These are phyloP conservation scores for Boloria selene DNA, from an alignment of 2,888 invertebrate genomes.

Conservation along the genomic window DNA sequence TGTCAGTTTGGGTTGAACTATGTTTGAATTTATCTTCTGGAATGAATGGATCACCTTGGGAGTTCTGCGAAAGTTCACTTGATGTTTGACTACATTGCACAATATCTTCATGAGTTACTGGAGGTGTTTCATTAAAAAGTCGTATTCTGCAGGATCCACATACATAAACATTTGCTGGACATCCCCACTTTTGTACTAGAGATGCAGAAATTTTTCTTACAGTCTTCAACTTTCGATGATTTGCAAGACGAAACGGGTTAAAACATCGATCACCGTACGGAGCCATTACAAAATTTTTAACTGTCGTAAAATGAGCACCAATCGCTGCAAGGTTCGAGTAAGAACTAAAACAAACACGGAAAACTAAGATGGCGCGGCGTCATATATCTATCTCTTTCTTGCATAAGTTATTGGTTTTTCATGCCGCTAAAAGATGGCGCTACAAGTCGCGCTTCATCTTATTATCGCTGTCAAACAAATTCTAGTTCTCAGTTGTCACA, in stretches of 20 bases:
- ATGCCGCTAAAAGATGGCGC: too few relatives aligned
- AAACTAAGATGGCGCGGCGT: too few relatives aligned
- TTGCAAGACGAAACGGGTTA: constrained; percentile 12
- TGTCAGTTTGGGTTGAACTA: constrained; percentile 11
- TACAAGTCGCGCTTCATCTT: too few relatives aligned
- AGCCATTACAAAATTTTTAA: too few relatives aligned
- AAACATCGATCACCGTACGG: constrained; percentile 17
- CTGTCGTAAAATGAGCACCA: too few relatives aligned
- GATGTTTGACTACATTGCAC: constrained; percentile 8
- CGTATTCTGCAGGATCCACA: constrained; percentile 15
- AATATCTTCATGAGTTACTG: background rate
- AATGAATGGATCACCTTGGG: constrained; percentile 19
- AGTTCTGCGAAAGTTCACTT: constrained; percentile 20
- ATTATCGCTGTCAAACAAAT: too few relatives aligned
- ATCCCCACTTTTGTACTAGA: constrained; percentile 8
- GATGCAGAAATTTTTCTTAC: too few relatives aligned
- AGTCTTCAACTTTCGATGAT: constrained; percentile 13
- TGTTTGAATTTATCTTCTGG: background rate
- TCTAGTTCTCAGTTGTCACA: too few relatives aligned
- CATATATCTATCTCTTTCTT: too few relatives aligned
- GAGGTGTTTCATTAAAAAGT: background rate
- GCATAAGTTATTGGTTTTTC: too few relatives aligned
- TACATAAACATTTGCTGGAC: background rate
- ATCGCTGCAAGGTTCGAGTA: too few relatives aligned
- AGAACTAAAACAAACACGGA: too few relatives aligned